Evolutionary conservation across 2,888 invertebrate genomes (phyloP).

Genomic region (Dasysyrphus albostriatus): DNA sequence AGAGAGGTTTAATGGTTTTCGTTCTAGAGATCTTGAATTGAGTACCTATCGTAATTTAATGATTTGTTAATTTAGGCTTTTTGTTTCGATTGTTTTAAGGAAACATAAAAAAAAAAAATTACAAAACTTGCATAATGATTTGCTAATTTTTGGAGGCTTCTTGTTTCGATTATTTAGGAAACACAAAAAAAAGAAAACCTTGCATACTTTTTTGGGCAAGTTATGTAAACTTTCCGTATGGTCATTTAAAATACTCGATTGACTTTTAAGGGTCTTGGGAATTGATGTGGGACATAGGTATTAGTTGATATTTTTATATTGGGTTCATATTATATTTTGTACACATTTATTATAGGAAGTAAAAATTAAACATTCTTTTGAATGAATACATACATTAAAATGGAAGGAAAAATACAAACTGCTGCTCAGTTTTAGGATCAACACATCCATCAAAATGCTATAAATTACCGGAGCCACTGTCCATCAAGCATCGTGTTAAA

Average conservation of each 20-base stretch:
- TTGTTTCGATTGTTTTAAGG: not conserved
- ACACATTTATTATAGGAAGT: not conserved
- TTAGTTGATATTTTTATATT: not conserved
- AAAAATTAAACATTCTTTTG: not conserved
- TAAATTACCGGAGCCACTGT: too few relatives aligned
- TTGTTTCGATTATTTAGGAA: not conserved
- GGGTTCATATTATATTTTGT: not conserved
- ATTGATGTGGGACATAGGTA: not conserved
- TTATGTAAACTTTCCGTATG: not conserved
- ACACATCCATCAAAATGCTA: too few relatives aligned
- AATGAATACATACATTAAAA: not conserved
- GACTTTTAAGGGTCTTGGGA: not conserved
- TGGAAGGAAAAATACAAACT: not conserved
- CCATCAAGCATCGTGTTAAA: not conserved
- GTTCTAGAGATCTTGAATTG: not conserved
- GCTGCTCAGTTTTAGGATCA: not conserved
- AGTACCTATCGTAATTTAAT: not conserved
- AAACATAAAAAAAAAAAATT: not conserved
- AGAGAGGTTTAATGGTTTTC: not conserved
- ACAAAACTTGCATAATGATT: not conserved
- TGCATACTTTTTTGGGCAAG: not conserved
- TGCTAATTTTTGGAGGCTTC: not conserved
- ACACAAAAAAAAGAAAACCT: not conserved
- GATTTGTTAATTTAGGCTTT: not conserved
- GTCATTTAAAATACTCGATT: not conserved